Evolutionary conservation across 2,797 vertebrate genomes (phyloP).

Genomic region (Triplophysa yarkandensis): DNA sequence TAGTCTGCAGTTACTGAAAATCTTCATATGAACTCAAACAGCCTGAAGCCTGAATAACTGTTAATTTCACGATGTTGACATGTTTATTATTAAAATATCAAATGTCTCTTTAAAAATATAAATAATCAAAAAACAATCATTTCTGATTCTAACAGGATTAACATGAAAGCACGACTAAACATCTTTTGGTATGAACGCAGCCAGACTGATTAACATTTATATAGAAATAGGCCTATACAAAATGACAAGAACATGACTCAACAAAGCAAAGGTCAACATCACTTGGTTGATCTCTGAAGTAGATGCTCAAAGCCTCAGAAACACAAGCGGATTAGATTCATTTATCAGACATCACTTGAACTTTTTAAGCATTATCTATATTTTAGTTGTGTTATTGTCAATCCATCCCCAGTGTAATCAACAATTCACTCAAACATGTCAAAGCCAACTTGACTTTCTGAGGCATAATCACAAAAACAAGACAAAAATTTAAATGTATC

Average conservation of each 20-base stretch:
- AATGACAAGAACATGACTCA: not conserved
- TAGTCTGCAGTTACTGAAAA: too few species aligned
- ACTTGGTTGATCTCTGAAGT: not conserved
- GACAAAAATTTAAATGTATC: too few species aligned
- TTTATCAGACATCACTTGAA: slow-evolving; percentile 39
- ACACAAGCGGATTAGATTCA: slow-evolving; percentile 4
- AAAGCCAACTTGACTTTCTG: not conserved
- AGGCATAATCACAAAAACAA: not conserved
- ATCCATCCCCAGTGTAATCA: not conserved
- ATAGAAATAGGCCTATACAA: not conserved
- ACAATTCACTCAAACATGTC: not conserved
- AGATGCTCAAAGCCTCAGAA: not conserved
- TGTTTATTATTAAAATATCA: not conserved
- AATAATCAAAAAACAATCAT: not conserved
- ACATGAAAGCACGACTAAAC: not conserved
- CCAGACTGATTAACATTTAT: slow-evolving; percentile 43
- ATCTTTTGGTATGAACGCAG: slow-evolving; percentile 9
- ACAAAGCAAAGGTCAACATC: slow-evolving; percentile 44
- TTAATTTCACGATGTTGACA: not conserved
- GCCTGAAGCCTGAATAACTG: not conserved
- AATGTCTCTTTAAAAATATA: not conserved
- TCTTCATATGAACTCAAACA: not conserved
- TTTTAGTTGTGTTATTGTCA: slow-evolving; percentile 10
- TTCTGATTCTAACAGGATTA: slow-evolving; percentile 12
- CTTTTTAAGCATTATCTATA: slow-evolving; percentile 27